Evolutionary conservation across 2,888 invertebrate species (phyloP).

Genomic region (Pterostichus niger): DNA sequence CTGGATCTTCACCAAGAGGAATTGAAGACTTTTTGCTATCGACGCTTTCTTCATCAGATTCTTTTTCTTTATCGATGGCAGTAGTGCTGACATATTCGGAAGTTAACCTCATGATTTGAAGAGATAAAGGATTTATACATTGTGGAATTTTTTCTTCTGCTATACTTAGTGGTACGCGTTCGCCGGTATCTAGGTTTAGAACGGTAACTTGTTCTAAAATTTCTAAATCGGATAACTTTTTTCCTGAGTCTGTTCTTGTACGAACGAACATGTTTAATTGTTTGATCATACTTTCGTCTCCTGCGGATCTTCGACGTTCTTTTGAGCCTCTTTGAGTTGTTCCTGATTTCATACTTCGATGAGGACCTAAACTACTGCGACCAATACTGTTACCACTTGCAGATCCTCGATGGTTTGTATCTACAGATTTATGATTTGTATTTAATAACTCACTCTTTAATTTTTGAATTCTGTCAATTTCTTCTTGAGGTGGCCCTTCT

Average conservation of each 20-base stretch:
- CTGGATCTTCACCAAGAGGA: slow-evolving; percentile 77
- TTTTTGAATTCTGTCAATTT: slow-evolving; percentile 81
- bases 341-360: slow-evolving; percentile 68
- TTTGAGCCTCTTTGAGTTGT: slow-evolving; percentile 75
- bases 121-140: slow-evolving; percentile 94
- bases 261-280: slow-evolving; percentile 86
- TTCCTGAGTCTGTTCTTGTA: slow-evolving; percentile 92
- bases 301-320: slow-evolving; percentile 89
- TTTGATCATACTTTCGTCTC: slow-evolving; percentile 87
- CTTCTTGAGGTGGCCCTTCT: slow-evolving; percentile 81
- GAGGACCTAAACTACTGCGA: slow-evolving; percentile 60
- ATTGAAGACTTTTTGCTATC: slow-evolving; percentile 82
- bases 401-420: slow-evolving; percentile 76
- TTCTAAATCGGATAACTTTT: slow-evolving; percentile 93
- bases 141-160: slow-evolving; percentile 96
- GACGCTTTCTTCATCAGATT: slow-evolving; percentile 88
- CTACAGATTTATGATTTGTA: slow-evolving; percentile 69
- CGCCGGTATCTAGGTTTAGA: slow-evolving; percentile 91
- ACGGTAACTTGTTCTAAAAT: slow-evolving; percentile 95
- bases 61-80: slow-evolving; percentile 83
- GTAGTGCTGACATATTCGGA: slow-evolving; percentile 90
- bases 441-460: slow-evolving; percentile 78
- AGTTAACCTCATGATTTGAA: slow-evolving; percentile 96
- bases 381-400: slow-evolving; percentile 77
- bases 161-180: slow-evolving; percentile 94